Percentiles rank a stretch among this genome's conserved stretches.
Conservation (phyloP, 2,888 invertebrate genomes). For the Spisula solida region DNA sequence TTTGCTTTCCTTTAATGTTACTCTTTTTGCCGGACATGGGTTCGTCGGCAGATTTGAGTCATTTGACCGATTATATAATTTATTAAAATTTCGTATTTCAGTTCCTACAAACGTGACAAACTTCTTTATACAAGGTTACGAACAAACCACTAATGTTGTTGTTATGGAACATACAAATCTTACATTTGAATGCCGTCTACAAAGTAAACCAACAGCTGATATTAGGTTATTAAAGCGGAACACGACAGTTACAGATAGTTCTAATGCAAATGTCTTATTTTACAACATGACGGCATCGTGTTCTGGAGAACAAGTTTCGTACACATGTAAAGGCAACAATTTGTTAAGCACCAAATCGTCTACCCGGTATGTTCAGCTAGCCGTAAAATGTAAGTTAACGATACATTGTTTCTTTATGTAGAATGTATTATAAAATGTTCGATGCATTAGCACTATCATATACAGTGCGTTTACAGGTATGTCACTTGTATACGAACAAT, state of each 20-base stretch:
- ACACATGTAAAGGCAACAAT: slow-evolving; percentile 2
- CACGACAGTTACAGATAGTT: not conserved
- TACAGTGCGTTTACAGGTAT: too few species aligned
- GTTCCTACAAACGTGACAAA: not conserved
- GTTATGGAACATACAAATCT: not conserved
- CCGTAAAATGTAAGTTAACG: not conserved
- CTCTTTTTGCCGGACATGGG: too few species aligned
- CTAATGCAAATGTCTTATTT: not conserved
- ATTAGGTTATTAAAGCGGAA: not conserved
- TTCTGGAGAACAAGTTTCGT: not conserved
- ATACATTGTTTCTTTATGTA: not conserved
- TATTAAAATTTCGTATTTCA: not conserved
- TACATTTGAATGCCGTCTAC: slow-evolving; percentile 5
- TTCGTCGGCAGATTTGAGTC: too few species aligned
- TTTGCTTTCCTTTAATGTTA: too few species aligned
- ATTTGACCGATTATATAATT: too few species aligned
- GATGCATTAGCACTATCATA: too few species aligned
- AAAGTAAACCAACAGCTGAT: slow-evolving; percentile 2
- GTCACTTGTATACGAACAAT: too few species aligned
- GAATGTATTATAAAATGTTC: too few species aligned
- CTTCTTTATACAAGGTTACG: not conserved
- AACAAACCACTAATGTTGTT: not conserved
- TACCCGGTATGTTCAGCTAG: not conserved
- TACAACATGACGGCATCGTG: not conserved
- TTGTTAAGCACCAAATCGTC: not conserved